Evolutionary conservation across 2,797 vertebrate species (phyloP), one percentile per base, ranked within the genome.

Genomic region (Alauda arvensis): DNA sequence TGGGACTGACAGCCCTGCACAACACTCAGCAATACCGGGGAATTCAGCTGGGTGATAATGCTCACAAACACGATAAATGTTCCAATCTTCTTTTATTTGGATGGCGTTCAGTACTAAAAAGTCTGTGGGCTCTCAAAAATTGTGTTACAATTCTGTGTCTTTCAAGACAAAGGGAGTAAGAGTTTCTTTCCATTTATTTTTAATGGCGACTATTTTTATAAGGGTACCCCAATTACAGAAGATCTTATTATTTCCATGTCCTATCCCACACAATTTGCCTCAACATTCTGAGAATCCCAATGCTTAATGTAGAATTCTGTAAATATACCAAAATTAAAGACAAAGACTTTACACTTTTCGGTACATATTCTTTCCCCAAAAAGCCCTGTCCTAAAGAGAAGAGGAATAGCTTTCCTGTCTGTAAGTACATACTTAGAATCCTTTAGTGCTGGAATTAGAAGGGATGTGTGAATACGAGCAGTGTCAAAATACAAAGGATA

Each of bases 401-500:
- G 26, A 83, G 43, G 34, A 89, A 14, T 39, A 77, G n/a, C 75
- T 78, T 94, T 81, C 62, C 59, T 48, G 42, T 62, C 43, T 87
- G 63, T 49, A 77, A 82, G 62, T 76, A 88, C 63, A 83, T 63
- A 76, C 57, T 92, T 90, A 70, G 83, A 89, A 77, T 77, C 87
- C 77, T 65, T 87, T 34, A 83, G 85, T 83, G 84, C 52, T 90
- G 85, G 88, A 91, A 89, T 94, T 95, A 91, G 93, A 84, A 92
- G 67, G 63, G 80, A 87, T 67, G 88, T 93, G 92, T 84, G 88
- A 96, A 85, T 88, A 79, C 0, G 0, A 88, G 89, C 9, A 97
- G 97, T 97, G 98, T 97, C 96, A 97, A 94, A 93, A 95, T 94
- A 96, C 93, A 95, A 97, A 96, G 89, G 77, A 94, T 87, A 60